Base-by-base conservation (phyloP, 1,140 invertebrate species). In the Neelides sp. region DNA sequence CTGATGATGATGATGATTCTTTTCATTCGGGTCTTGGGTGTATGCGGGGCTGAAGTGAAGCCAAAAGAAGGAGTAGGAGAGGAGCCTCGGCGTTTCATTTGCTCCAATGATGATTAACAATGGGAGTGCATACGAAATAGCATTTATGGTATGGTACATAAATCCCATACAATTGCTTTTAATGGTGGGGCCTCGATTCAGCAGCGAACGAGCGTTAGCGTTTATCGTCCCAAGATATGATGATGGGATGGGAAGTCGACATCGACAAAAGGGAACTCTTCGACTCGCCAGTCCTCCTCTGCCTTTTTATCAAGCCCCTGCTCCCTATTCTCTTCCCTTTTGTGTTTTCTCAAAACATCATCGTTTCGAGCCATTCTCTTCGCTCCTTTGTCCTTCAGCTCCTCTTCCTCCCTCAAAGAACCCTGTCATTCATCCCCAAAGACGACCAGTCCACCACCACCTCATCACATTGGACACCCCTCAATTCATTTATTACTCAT, bases 141-240 rank as follows among this genome's bases (percentile, higher is more conserved):
- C 50, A 58, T 58, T 58, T 58, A 58, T 54, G 52, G 51, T 58
- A 58, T 54, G 52, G 51, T 58, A 58, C 56, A 58, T 58, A 58
- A 58, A 58, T 58, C 47, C 51, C 37, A 51, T 45, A 58, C 56
- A 58, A 58, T 50, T 43, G 20, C 20, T 39, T 7, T 17, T 15
- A 39, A 39, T n/a, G 8, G 37, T 39, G 7, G 55, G 55, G 53
- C 52, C 55, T 57, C 55, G 55, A 57, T 53, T 57, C 55, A 47
- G 19, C 5, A 48, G 37, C 4, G 45, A 36, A 48, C 3, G 30
- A 48, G 24, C 30, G 28, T 4, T 4, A 48, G 47, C 55, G 50
- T 57, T 57, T 57, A 57, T 53, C 51, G 50, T 57, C 50, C 28
- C 45, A 48, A 48, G 47, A 48, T 48, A 48, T 48, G 47, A 48